Conservation (phyloP, 1,140 invertebrate species). For the Lepidotrigona ventralis region DNA sequence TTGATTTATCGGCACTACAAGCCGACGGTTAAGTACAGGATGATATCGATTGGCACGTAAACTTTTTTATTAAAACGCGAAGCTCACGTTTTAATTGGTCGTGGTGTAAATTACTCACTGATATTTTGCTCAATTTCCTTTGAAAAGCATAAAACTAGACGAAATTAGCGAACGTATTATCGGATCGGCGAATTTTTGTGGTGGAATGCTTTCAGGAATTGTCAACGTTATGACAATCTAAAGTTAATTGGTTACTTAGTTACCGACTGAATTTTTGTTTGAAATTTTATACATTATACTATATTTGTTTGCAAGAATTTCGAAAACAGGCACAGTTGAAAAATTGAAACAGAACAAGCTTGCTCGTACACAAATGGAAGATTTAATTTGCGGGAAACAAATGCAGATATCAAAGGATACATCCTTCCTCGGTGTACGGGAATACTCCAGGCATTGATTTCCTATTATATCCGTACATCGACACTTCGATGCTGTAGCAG, state of each 20-base stretch:
- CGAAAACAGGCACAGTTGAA: background rate
- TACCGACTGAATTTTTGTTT: background rate
- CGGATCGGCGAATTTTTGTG: too few relatives aligned
- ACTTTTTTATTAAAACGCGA: too few relatives aligned
- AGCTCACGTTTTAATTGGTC: background rate
- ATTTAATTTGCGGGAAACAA: background rate
- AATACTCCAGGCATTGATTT: conserved; percentile 84
- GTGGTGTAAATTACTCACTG: conserved; percentile 18
- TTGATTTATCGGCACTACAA: background rate
- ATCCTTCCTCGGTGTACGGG: conserved; percentile 94
- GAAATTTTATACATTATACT: background rate
- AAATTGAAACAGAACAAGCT: background rate
- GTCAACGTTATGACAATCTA: background rate
- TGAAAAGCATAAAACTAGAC: background rate
- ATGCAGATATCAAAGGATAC: conserved; percentile 86
- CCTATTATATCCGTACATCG: conserved; percentile 90
- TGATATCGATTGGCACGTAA: background rate
- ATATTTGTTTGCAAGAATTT: background rate
- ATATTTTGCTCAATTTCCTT: background rate
- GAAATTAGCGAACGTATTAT: background rate
- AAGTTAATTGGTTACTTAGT: background rate
- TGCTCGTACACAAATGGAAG: background rate
- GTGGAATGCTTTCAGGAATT: background rate
- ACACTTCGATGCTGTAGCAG: conserved; percentile 92
- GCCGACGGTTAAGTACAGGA: background rate